phyloP scores from a whole-genome alignment of 2,797 vertebrate genomes.

The Halcyon badia region DNA sequence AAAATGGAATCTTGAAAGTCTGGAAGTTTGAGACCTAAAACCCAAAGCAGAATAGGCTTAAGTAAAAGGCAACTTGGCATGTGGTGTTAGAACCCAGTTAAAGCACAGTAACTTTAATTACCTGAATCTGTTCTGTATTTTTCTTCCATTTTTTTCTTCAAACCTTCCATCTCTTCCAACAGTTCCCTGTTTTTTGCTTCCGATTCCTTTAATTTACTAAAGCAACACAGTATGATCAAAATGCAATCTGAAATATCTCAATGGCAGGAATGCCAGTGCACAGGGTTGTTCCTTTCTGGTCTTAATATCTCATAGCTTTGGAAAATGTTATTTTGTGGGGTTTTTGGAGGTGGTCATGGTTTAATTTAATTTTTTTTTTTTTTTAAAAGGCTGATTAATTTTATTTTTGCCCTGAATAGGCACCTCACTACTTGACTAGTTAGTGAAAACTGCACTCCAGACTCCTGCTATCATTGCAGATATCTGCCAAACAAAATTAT shows the following conservation, averaged over 20 bases:
- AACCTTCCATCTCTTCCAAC: slow-evolving; percentile 88
- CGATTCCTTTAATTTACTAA: slow-evolving; percentile 92
- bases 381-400: not conserved
- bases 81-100: not conserved
- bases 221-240: slow-evolving; percentile 5
- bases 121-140: slow-evolving; percentile 89
- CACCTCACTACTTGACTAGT: not conserved
- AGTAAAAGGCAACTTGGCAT: not conserved
- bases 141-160: slow-evolving; percentile 95
- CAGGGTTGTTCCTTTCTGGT: not conserved
- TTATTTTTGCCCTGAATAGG: not conserved
- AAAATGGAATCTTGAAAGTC: slow-evolving; percentile 98
- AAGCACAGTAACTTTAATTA: slow-evolving; percentile 58
- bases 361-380: too few relatives aligned
- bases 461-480: not conserved
- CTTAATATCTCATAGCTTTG: not conserved
- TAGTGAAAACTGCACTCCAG: not conserved
- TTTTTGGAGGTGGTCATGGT: fast-evolving
- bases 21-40: slow-evolving; percentile 91
- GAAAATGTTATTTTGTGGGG: not conserved
- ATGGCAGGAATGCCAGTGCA: not conserved
- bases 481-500: not conserved
- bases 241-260: not conserved
- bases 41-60: slow-evolving; percentile 41
- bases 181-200: slow-evolving; percentile 89